phyloP scores from a whole-genome alignment of 1,140 invertebrate species.

The Drosophila nebulosa region DNA sequence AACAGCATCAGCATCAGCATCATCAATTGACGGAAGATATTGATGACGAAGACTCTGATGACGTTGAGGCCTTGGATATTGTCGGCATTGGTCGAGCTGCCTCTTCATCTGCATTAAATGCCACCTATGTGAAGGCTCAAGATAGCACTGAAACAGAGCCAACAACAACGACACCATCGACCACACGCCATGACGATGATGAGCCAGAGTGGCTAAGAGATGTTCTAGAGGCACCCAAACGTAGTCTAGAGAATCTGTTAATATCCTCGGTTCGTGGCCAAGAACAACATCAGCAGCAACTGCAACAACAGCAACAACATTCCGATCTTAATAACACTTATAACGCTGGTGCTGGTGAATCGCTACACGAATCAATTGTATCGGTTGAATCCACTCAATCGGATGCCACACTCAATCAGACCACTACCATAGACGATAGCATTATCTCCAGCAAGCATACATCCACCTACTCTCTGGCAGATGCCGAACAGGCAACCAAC shows the following conservation, averaged over 20 bases:
- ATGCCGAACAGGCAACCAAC: conserved; percentile 58
- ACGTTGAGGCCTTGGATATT: conserved; percentile 70
- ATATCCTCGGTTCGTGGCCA: conserved; percentile 41
- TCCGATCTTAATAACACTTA: conserved; percentile 68
- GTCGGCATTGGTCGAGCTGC: conserved; percentile 60
- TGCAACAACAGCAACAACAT: conserved; percentile 58
- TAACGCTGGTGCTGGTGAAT: conserved; percentile 56
- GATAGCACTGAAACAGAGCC: conserved; percentile 67
- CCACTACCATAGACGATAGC: conserved; percentile 80
- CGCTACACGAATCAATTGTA: conserved; percentile 77
- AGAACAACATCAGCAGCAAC: conserved; percentile 22
- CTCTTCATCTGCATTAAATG: conserved; percentile 43
- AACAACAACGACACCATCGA: conserved; percentile 61
- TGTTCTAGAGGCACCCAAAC: conserved; percentile 82
- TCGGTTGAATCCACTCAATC: conserved; percentile 79
- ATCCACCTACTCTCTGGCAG: conserved; percentile 71
- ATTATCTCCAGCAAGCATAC: conserved; percentile 80
- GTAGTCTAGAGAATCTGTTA: conserved; percentile 75
- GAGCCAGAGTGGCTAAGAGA: conserved; percentile 84
- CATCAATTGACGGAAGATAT: conserved; percentile 13
- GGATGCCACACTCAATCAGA: conserved; percentile 72
- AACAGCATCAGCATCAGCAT: background rate
- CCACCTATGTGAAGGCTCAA: conserved; percentile 53
- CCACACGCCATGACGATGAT: conserved; percentile 81
- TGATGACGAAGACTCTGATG: conserved; percentile 65